phyloP scores from a whole-genome alignment of 1,140 invertebrate species.

The Orchestia grillus region DNA sequence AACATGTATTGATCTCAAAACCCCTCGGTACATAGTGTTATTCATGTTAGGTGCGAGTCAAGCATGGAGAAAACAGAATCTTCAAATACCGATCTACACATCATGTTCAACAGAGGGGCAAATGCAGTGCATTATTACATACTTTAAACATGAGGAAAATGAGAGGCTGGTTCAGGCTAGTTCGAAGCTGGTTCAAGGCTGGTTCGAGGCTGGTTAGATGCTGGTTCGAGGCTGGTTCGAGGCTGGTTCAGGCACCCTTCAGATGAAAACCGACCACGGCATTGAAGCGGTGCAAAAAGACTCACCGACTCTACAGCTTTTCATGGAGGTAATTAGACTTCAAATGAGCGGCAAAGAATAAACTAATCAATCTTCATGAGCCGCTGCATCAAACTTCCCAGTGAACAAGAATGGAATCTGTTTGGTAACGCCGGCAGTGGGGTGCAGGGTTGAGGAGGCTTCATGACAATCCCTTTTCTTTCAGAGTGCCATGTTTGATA shows the following conservation, averaged over 20 bases:
- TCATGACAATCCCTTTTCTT: neutral
- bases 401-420: neutral
- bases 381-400: neutral
- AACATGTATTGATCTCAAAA: neutral
- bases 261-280: neutral
- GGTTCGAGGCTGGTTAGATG: no score
- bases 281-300: neutral
- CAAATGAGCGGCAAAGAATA: neutral
- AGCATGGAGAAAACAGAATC: no score
- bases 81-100: no score
- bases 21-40: no score
- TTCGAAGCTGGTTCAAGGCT: no score
- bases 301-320: neutral
- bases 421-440: neutral
- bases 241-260: neutral
- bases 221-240: neutral
- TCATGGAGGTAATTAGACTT: neutral
- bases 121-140: neutral
- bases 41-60: no score
- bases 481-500: neutral
- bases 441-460: neutral
- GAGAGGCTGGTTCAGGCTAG: no score
- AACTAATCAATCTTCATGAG: slow-evolving; percentile 9
- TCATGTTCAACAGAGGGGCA: neutral
- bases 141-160: no score